phyloP scores from a whole-genome alignment of 2,113 vertebrate species.

The Pelecanus crispus region DNA sequence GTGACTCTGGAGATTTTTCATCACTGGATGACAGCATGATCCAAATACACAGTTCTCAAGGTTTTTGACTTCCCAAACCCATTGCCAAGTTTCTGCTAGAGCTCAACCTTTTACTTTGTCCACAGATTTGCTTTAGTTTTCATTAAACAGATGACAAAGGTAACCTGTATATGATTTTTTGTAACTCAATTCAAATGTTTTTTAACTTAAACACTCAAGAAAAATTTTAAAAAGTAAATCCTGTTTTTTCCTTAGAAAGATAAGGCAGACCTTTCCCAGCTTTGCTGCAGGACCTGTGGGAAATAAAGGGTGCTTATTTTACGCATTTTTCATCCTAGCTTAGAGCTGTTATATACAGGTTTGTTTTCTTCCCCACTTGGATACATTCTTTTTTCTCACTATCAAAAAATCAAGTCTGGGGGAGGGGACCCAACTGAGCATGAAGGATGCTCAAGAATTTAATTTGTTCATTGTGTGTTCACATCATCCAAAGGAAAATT shows the following conservation, averaged over 20 bases:
- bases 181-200: neutral
- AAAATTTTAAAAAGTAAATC: neutral
- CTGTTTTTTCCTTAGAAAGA: neutral
- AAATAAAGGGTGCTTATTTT: slow-evolving; percentile 13
- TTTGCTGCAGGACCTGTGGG: neutral
- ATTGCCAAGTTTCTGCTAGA: neutral
- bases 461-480: neutral
- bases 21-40: neutral
- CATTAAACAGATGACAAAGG: neutral
- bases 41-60: neutral
- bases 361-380: neutral
- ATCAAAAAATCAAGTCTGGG: neutral
- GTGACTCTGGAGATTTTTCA: neutral
- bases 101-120: neutral
- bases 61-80: neutral
- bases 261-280: neutral
- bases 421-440: neutral
- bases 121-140: neutral
- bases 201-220: neutral
- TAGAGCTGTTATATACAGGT: neutral
- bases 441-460: neutral
- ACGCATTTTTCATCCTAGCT: neutral
- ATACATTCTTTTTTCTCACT: neutral
- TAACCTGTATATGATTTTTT: neutral
- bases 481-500: neutral